A percentile compares a stretch with the other conserved stretches of the same genome.
Conservation (phyloP, 2,113 vertebrate genomes). For the Brachypodius melanocephalos region DNA sequence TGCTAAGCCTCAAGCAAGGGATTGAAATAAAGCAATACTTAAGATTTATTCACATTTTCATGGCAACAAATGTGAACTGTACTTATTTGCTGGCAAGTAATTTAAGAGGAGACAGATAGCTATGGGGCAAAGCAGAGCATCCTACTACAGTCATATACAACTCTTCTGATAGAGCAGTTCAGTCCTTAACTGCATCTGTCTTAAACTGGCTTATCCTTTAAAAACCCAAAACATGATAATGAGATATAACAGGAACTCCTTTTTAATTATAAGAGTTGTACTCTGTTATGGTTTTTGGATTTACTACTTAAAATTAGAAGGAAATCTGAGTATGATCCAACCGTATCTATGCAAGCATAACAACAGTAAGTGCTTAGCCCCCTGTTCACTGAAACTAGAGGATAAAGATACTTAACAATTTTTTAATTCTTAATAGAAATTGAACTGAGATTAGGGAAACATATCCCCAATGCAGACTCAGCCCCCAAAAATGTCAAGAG, state of each 20-base stretch:
- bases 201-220: background rate
- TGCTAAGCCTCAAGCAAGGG: background rate
- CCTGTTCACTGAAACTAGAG: background rate
- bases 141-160: background rate
- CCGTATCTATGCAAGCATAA: background rate
- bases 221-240: background rate
- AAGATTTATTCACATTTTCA: constrained; percentile 12
- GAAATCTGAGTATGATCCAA: background rate
- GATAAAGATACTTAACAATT: background rate
- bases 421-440: background rate
- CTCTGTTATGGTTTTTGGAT: background rate
- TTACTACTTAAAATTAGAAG: background rate
- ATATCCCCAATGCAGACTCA: background rate
- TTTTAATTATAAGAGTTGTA: background rate
- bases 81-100: background rate
- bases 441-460: background rate
- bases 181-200: background rate
- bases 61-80: background rate
- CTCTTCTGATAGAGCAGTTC: background rate
- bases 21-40: background rate
- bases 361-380: background rate
- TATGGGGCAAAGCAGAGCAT: background rate
- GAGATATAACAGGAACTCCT: background rate
- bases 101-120: background rate
- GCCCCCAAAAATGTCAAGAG: background rate